Evolutionary conservation across 1,140 invertebrate species (phyloP), one percentile per base, ranked within the genome.

Genomic region (Caenorhabditis latens): DNA sequence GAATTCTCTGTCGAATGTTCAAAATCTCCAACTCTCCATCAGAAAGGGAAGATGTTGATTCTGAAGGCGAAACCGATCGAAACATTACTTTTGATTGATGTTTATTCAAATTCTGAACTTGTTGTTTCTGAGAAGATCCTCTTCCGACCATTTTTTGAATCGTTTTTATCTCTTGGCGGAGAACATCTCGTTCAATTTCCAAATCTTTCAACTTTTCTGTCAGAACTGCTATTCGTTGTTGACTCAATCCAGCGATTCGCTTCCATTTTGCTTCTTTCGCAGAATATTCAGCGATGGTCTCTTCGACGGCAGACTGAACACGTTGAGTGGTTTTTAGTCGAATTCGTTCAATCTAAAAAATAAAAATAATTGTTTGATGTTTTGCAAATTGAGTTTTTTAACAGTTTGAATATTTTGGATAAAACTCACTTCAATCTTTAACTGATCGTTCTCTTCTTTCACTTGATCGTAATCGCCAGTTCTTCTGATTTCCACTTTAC

Each of bases 1-100:
- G 48, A 53, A 85, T 85, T 57, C 84, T 71, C 19, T 85, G 63
- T 16, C 67, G 63, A n/a, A 85, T 75, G 24, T 85, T 85, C 11
- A 67, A 21, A 75, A 85, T 85, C 40, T 85, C 84, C n/a, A 85
- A 21, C n/a, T 65, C 63, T 2, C 84, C 84, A 16, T 85, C 67
- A n/a, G 84, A 85, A n/a, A 85, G 32, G 4, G 84, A 75, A 24
- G 84, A 85, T 19, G 84, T 61, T 32, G 83, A 84, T 42, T 43
- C 42, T 11, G 83, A 58, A 9, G 21, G 83, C 8, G 83, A 84
- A 61, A 65, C n/a, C 3, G 58, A 84, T 21, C 21, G 42, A 6
- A 84, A 19, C n/a, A 84, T 46, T 0, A 13, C 5, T 58, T 61
- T 53, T 3, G 58, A 50, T 4, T 61, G 5, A 13, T 9, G 11